A percentile compares a stretch with the other conserved stretches of the same genome.
These are phyloP conservation scores for Leptinotarsa tumamoca DNA, from an alignment of 2,888 invertebrate genomes.

Conservation along the genomic window DNA sequence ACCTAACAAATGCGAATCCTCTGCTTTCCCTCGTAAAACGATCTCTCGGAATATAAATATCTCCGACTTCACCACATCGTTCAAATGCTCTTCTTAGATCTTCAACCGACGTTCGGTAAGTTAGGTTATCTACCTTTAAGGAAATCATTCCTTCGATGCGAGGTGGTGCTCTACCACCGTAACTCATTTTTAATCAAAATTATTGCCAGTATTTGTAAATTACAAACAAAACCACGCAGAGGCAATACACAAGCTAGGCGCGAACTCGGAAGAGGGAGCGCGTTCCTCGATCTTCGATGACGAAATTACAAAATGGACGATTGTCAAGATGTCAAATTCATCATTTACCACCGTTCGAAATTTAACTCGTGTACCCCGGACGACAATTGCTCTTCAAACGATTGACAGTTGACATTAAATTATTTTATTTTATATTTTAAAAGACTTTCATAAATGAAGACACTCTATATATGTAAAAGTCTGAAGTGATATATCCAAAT, in stretches of 20 bases:
- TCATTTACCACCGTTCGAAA: no score
- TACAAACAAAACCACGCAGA: conserved; percentile 12
- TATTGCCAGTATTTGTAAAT: not conserved
- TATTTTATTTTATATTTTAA: conserved; percentile 27
- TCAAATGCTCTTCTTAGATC: conserved; percentile 94
- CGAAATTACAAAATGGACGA: conserved; percentile 4
- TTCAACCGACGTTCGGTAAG: conserved; percentile 96
- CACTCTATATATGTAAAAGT: no score
- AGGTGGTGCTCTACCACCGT: conserved; percentile 86
- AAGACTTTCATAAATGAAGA: no score
- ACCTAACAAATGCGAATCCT: conserved; percentile 99
- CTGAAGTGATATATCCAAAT: no score
- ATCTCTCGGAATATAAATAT: conserved; percentile 98
- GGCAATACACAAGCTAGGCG: conserved; percentile 4
- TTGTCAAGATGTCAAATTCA: no score
- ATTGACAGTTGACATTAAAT: not conserved
- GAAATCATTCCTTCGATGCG: conserved; percentile 97
- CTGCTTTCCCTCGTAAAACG: conserved; percentile 95
- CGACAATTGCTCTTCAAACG: no score
- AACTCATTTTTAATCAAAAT: conserved; percentile 76
- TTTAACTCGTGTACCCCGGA: no score
- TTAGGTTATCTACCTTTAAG: conserved; percentile 96
- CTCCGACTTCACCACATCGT: conserved; percentile 98
- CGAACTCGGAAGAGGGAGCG: conserved; percentile 2
- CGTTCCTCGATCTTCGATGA: not conserved